phyloP scores from a whole-genome alignment of 2,113 vertebrate species.

The Hippocampus mohnikei region DNA sequence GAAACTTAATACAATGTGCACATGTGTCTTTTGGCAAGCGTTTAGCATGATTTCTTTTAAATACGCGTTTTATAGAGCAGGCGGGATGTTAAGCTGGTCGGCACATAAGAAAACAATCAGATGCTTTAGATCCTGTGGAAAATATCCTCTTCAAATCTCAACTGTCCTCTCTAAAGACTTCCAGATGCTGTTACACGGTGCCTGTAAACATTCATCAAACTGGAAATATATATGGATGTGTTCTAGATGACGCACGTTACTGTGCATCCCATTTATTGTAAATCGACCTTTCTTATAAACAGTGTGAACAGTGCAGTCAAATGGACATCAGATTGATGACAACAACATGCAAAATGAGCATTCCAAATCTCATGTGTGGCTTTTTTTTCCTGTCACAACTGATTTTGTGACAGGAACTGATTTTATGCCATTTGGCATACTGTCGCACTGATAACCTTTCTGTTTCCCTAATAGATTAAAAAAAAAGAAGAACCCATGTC shows the following conservation, averaged over 20 bases:
- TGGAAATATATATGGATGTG: neutral
- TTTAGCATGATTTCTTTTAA: neutral
- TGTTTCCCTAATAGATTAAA: neutral
- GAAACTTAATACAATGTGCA: slow-evolving; percentile 10
- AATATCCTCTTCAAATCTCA: neutral
- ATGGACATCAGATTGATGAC: neutral
- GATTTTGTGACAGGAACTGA: too few species aligned
- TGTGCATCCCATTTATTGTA: neutral
- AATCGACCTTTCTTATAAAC: neutral
- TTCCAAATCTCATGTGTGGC: neutral
- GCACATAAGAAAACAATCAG: neutral
- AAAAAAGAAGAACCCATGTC: neutral
- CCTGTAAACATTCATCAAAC: neutral
- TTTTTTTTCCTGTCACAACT: neutral
- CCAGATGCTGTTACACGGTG: neutral
- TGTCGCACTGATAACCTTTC: neutral
- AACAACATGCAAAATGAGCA: neutral
- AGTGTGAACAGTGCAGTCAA: too few species aligned
- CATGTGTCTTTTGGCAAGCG: slow-evolving; percentile 4
- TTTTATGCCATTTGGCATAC: neutral
- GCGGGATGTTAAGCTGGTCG: neutral
- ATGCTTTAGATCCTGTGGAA: neutral
- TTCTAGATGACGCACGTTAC: neutral
- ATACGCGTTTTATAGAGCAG: neutral
- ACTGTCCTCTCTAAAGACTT: neutral